Evolutionary conservation across 2,113 vertebrate genomes (phyloP), one percentile per base, ranked within the genome.

Genomic region (Prionailurus bengalensis): DNA sequence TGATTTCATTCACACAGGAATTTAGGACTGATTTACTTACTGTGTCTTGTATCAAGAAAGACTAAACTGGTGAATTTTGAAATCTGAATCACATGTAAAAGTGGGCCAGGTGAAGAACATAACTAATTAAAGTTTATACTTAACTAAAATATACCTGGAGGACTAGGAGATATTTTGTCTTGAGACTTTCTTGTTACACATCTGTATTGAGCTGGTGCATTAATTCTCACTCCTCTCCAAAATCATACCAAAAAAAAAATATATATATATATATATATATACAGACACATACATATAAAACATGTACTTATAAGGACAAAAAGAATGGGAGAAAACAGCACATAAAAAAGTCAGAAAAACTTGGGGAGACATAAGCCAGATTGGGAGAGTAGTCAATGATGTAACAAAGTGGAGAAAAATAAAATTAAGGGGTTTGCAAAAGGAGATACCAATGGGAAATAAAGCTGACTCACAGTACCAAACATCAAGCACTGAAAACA

Each of bases 51-150:
- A 80, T 61, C 27, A 89, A 89, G 36, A 71, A 92, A 84, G 73
- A 92, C 70, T 85, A 79, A 65, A 80, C 16, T 36, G 51, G 61
- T 36, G 25, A 82, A 83, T 48, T 78, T 70, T 70, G 36, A 66
- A 85, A 93, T 93, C 31, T 42, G 55, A 94, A 82, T 83, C 71
- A 81, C 29, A 78, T 58, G 42, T 51, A 91, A 87, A 63, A 82
- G 16, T 88, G 31, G 55, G 45, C 27, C 45, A 84, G 17, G 55
- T 84, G 36, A 80, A 79, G 31, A 51, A 2, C 9, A 27, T 10
- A 76, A 84, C 13, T 84, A 74, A 71, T 39, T 39, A 93, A 36
- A 21, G 55, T 79, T 93, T 70, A 70, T 39, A 90, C 16, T 39
- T 76, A 80, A 87, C 36, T 29, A 89, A 93, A 95, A 95, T 71